Conservation (phyloP, 2,797 vertebrate species). For the Myotis myotis region DNA sequence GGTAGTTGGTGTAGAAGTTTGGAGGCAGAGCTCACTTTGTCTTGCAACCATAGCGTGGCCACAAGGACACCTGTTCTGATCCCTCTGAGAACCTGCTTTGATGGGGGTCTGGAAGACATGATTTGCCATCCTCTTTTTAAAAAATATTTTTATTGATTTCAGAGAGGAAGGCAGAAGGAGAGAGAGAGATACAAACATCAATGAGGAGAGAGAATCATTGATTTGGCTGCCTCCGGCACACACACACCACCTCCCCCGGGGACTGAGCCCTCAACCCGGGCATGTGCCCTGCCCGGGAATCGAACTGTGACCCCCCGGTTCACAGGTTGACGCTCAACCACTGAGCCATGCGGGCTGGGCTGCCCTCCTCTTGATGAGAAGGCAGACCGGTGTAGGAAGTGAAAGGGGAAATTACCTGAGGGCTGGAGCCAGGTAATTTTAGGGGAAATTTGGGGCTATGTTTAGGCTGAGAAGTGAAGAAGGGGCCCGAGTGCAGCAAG, state of each 20-base stretch:
- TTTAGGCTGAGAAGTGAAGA: neutral
- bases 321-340: no score
- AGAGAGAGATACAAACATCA: no score
- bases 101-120: neutral
- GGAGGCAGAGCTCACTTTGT: neutral
- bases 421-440: no score
- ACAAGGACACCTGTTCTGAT: neutral
- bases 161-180: no score
- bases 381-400: neutral
- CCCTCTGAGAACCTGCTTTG: neutral
- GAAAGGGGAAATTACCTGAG: neutral
- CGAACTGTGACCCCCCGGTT: no score
- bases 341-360: no score
- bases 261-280: no score
- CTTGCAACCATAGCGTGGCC: accelerated
- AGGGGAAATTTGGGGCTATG: neutral
- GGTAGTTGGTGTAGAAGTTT: neutral
- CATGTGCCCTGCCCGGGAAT: no score
- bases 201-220: no score
- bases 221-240: no score
- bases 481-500: neutral
- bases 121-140: neutral
- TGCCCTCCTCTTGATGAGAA: neutral
- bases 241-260: no score
- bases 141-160: no score